Conservation (phyloP, 2,888 invertebrate genomes). For the Troides oblongomaculatus region DNA sequence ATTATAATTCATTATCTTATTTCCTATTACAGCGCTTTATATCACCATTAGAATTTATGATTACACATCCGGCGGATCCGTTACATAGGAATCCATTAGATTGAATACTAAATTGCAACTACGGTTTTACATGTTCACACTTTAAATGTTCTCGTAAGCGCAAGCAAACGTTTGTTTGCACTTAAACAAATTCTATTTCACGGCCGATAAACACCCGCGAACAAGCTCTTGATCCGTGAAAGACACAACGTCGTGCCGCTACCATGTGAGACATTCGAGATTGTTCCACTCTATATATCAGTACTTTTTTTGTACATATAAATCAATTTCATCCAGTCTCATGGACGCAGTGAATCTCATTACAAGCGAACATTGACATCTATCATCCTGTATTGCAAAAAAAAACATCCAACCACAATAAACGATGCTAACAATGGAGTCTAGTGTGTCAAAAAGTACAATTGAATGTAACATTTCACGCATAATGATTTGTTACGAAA, state of each 20-base stretch:
- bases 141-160: neutral
- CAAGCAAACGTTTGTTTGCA: conserved; percentile 7
- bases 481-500: conserved; percentile 29
- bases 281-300: conserved; percentile 18
- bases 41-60: conserved; percentile 40
- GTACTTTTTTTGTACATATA: conserved; percentile 41
- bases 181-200: conserved; percentile 44
- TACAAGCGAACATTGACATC: conserved; percentile 72
- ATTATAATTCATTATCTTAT: conserved; percentile 72
- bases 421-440: conserved; percentile 33
- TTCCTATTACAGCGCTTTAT: conserved; percentile 51
- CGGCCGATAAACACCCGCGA: conserved; percentile 43
- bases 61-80: conserved; percentile 11
- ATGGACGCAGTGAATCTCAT: conserved; percentile 66
- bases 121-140: no score
- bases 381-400: conserved; percentile 64
- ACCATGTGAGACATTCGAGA: conserved; percentile 38
- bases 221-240: conserved; percentile 36
- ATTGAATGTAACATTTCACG: conserved; percentile 32
- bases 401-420: conserved; percentile 44
- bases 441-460: conserved; percentile 18
- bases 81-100: neutral
- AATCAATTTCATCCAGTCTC: conserved; percentile 68
- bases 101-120: neutral
- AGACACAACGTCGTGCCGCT: conserved; percentile 34